Percentiles rank a stretch among this genome's conserved stretches.
These are phyloP conservation scores for Amblyornis subalaris DNA, from an alignment of 2,113 vertebrate genomes.

Conservation along the genomic window DNA sequence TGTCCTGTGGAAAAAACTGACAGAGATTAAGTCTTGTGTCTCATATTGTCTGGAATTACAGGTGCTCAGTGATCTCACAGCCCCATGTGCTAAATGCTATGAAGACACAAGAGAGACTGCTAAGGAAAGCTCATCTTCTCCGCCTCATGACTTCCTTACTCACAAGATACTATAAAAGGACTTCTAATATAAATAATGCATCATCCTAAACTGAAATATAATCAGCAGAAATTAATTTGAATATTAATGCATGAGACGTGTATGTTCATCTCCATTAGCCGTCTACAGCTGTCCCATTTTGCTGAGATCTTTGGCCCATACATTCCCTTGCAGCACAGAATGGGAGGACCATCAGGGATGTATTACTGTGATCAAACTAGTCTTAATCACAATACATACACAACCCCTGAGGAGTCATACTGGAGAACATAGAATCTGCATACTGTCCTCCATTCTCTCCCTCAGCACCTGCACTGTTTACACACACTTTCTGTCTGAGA, in stretches of 20 bases:
- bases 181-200: slow-evolving; percentile 13
- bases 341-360: background rate
- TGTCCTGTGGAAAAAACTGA: slow-evolving; percentile 18
- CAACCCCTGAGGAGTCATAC: background rate
- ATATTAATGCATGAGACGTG: background rate
- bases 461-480: background rate
- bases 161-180: background rate
- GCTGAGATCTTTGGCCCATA: background rate
- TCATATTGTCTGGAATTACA: background rate
- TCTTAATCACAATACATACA: background rate
- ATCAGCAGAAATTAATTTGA: slow-evolving; percentile 13
- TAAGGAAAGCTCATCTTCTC: background rate
- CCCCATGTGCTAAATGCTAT: background rate
- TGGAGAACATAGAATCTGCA: background rate
- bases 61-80: background rate
- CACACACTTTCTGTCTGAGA: background rate
- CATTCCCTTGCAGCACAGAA: background rate
- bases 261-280: background rate
- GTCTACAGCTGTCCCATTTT: background rate
- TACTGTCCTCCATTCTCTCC: background rate
- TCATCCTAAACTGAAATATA: background rate
- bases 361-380: background rate
- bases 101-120: background rate
- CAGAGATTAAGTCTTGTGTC: background rate
- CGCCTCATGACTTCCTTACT: background rate